These are phyloP conservation scores for Spinus olivaceus DNA, from an alignment of 2,797 vertebrate genomes.

Conservation along the genomic window DNA sequence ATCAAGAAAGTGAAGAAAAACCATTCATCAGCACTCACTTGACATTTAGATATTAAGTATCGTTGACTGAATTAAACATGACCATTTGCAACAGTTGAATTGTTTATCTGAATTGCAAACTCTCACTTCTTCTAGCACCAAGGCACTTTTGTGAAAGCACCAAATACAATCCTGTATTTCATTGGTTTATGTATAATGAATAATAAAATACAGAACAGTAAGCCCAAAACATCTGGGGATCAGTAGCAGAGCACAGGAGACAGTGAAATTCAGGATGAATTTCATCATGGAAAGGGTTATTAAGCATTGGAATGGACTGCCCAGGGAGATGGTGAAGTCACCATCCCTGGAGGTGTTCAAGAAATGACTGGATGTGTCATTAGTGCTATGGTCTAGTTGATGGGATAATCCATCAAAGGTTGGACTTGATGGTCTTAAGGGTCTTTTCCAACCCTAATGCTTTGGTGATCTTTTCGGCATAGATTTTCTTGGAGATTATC, in stretches of 20 bases:
- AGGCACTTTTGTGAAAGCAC: not conserved
- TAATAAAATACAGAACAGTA: not conserved
- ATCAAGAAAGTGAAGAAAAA: not conserved
- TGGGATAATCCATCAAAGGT: not conserved
- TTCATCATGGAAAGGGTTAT: not conserved
- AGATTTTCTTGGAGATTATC: not conserved
- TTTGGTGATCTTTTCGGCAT: not conserved
- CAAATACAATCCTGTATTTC: not conserved
- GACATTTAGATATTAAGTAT: not conserved
- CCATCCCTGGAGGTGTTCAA: not conserved
- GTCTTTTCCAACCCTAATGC: not conserved
- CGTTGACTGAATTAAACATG: not conserved
- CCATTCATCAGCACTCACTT: not conserved
- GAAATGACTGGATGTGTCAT: not conserved
- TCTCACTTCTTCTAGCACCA: not conserved
- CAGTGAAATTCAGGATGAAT: not conserved
- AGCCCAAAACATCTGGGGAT: not conserved
- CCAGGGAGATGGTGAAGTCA: not conserved
- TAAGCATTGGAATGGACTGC: not conserved
- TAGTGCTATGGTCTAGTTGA: not conserved
- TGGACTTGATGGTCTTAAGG: not conserved
- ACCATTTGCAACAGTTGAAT: not conserved
- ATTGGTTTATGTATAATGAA: not conserved
- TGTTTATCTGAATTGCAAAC: not conserved
- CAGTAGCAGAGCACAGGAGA: not conserved